Conservation (phyloP, 2,797 vertebrate genomes). For the Phataginus tetradactyla region DNA sequence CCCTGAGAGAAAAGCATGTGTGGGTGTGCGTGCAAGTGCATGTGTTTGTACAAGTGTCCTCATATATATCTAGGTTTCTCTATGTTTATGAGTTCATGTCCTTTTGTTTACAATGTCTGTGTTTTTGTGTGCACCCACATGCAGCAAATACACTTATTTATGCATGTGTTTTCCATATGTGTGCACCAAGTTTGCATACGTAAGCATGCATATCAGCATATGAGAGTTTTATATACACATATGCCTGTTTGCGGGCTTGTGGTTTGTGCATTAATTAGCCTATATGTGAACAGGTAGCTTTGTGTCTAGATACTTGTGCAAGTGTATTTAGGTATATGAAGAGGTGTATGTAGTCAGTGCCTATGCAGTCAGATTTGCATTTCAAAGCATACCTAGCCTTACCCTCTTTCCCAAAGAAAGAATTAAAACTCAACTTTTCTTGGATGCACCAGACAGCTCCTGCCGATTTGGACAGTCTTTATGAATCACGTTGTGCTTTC, state of each 20-base stretch:
- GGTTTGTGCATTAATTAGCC: background rate
- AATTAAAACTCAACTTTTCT: slow-evolving; percentile 47
- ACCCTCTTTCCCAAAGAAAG: background rate
- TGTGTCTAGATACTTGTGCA: background rate
- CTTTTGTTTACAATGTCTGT: background rate
- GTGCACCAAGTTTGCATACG: background rate
- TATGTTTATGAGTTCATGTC: background rate
- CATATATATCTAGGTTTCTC: background rate
- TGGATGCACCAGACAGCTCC: slow-evolving; percentile 13
- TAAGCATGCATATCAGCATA: background rate
- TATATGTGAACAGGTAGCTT: background rate
- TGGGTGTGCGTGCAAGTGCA: background rate
- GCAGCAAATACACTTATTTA: background rate
- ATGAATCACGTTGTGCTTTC: background rate
- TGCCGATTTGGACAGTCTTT: background rate
- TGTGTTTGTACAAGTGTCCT: background rate
- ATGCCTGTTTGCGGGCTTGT: background rate
- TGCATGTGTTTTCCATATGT: background rate
- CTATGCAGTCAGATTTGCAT: background rate
- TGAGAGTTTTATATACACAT: background rate
- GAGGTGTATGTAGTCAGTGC: background rate
- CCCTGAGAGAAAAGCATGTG: background rate
- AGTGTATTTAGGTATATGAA: background rate
- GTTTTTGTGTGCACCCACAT: background rate
- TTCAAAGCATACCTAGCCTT: background rate